Evolutionary conservation across 2,797 vertebrate genomes (phyloP).

Genomic region (Heterohyrax brucei): DNA sequence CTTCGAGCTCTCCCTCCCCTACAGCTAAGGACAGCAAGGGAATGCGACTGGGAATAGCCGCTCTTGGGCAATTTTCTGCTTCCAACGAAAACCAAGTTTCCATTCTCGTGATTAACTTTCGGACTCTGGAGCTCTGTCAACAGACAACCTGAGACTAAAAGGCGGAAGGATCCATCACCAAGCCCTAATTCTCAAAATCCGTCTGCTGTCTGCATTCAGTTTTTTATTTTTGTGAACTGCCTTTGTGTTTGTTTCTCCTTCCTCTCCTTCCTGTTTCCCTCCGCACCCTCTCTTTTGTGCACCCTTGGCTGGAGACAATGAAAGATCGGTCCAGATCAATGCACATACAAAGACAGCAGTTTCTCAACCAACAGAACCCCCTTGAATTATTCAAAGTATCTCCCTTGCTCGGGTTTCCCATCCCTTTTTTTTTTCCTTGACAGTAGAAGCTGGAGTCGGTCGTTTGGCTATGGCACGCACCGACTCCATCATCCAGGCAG

Average conservation of each 20-base stretch:
- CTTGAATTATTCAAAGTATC: constrained; percentile 89
- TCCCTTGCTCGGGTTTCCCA: constrained; percentile 82
- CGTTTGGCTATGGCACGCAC: constrained; percentile 61
- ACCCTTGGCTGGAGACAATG: constrained; percentile 17
- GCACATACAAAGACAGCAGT: constrained; percentile 82
- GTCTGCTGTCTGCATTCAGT: neutral
- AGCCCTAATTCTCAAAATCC: neutral
- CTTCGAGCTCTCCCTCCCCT: rapidly evolving
- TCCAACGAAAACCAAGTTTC: neutral
- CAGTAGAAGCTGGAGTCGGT: constrained; percentile 60
- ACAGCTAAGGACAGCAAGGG: neutral
- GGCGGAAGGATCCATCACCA: neutral
- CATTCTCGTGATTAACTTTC: neutral
- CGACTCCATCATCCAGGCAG: neutral
- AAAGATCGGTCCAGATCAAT: constrained; percentile 58
- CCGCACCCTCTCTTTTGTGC: neutral
- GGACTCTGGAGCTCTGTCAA: neutral
- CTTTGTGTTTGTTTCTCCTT: neutral
- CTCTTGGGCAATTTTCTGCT: neutral
- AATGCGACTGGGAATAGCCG: neutral
- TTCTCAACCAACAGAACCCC: constrained; percentile 80
- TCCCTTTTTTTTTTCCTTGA: constrained; percentile 73
- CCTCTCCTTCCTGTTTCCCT: neutral
- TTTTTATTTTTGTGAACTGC: neutral
- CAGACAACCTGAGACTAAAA: neutral